phyloP scores from a whole-genome alignment of 1,140 invertebrate genomes.

The Drosophila takahashii region DNA sequence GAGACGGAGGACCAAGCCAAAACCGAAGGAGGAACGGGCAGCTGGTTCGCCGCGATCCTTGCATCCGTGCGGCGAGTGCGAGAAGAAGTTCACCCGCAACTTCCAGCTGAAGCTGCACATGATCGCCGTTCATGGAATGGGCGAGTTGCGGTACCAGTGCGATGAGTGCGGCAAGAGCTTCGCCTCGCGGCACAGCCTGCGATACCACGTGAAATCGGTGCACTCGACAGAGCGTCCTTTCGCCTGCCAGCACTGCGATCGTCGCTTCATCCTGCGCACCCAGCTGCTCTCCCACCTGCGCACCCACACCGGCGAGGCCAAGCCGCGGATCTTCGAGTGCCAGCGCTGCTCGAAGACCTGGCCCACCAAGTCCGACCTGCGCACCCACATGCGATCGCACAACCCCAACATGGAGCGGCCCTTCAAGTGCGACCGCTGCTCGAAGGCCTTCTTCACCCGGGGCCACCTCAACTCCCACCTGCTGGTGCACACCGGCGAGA shows the following conservation, averaged over 20 bases:
- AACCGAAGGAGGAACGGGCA: background rate
- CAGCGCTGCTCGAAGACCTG: constrained; percentile 63
- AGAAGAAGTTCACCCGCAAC: constrained; percentile 79
- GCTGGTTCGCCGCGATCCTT: constrained; percentile 31
- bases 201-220: constrained; percentile 72
- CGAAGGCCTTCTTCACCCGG: constrained; percentile 75
- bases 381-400: constrained; percentile 79
- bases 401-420: constrained; percentile 72
- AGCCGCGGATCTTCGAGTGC: constrained; percentile 70
- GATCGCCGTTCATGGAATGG: constrained; percentile 71
- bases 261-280: constrained; percentile 85
- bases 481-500: constrained; percentile 77
- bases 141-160: constrained; percentile 70
- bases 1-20: constrained; percentile 20
- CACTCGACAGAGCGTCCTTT: constrained; percentile 85
- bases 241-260: constrained; percentile 84
- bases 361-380: constrained; percentile 75
- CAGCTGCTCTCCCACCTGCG: constrained; percentile 84
- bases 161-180: constrained; percentile 70
- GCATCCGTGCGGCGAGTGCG: constrained; percentile 67
- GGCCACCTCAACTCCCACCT: constrained; percentile 72
- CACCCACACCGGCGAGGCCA: constrained; percentile 84
- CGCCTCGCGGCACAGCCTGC: constrained; percentile 75
- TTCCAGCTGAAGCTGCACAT: constrained; percentile 76
- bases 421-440: constrained; percentile 71